Evolutionary conservation across 2,797 vertebrate genomes (phyloP), one percentile per base, ranked within the genome.

Genomic region (Molossus alvarezi): DNA sequence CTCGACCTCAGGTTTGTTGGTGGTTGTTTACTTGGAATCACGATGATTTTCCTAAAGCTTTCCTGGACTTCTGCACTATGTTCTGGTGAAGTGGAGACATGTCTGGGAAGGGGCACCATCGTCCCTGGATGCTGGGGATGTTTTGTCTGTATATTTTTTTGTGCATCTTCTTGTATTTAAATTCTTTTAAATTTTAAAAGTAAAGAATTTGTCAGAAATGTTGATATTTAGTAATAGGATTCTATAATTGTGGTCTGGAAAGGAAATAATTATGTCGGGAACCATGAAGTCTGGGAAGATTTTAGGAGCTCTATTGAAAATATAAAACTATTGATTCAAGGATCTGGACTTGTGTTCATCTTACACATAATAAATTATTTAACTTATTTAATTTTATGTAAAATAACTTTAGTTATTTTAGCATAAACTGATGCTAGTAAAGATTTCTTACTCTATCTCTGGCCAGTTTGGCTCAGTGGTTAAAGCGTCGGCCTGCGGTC

Each of bases 1-100:
- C 1, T 53, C 1, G 0, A n/a, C 0, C 4, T 0, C 13, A 23
- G 20, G 23, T 3, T 37, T 25, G 23, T 3, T 37, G 51, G 7
- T 4, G 6, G 3, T 72, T 4, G 5, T 11, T 76, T 82, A 37
- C 18, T 20, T 33, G 11, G 37, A 25, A 9, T 20, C 12, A 65
- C 33, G 2, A 37, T 60, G 14, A 1, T 84, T 84, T 79, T 8
- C 23, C 33, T 18, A 37, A 55, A 75, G 7, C 3, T 76, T 64
- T 33, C 3, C 3, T 0, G 18, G 51, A n/a, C 17, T 81, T 88
- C 7, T 83, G 1, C 53, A 27, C 10, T 37, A 11, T 57, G 27
- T 65, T 57, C 18, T 41, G 15, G 3, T 23, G 25, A 20, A 8
- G 23, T 58, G 1, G 11, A 79, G 69, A 48, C 2, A 1, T 62